Evolutionary conservation across 2,797 vertebrate species (phyloP).

Genomic region (Arnoldichthys spilopterus): DNA sequence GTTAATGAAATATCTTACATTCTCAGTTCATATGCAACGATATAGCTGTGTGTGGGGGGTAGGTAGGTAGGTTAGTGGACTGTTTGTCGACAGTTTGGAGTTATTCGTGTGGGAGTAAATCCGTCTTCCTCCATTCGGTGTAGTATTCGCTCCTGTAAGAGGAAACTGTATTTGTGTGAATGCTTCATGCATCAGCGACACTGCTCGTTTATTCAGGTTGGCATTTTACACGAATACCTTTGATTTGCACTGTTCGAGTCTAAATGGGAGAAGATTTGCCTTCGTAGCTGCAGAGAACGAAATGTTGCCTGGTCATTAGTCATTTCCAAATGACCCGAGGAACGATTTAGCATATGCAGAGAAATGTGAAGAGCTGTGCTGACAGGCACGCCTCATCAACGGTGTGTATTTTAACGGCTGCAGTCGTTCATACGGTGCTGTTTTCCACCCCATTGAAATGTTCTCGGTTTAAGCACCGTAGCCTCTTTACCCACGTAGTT

Average conservation of each 20-base stretch:
- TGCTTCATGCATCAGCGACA: neutral
- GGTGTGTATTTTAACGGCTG: neutral
- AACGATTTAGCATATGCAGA: no score
- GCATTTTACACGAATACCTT: neutral
- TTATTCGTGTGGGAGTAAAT: neutral
- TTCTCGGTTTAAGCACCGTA: neutral
- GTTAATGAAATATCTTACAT: neutral
- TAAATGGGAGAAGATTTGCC: no score
- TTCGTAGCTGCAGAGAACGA: neutral
- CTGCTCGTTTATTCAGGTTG: neutral
- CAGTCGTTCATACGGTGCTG: neutral
- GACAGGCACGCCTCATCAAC: neutral
- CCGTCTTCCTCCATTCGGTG: neutral
- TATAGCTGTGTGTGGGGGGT: neutral
- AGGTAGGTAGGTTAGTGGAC: neutral
- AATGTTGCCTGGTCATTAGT: neutral
- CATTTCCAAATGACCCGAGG: neutral
- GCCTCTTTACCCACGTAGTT: neutral
- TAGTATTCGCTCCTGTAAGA: neutral
- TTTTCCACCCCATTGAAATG: neutral
- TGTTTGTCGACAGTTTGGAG: neutral
- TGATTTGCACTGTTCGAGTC: neutral
- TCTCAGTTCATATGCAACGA: neutral
- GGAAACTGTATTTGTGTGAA: neutral
- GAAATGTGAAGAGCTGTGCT: neutral